These are phyloP conservation scores for Streptopelia turtur DNA, from an alignment of 2,797 vertebrate species.

Conservation along the genomic window DNA sequence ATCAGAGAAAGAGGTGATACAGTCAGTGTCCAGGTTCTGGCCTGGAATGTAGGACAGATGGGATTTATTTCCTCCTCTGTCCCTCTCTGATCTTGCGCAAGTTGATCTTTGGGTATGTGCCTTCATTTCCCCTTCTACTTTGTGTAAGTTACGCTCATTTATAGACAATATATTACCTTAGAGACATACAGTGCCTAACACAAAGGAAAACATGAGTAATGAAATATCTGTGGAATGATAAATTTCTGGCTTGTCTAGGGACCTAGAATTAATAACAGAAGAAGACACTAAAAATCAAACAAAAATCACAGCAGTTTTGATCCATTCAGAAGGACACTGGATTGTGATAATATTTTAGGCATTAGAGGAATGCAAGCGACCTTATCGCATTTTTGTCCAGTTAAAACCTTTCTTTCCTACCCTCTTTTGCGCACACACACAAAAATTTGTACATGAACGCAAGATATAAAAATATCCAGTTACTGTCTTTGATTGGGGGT, in stretches of 20 bases:
- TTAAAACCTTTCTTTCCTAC: neutral
- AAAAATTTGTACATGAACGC: neutral
- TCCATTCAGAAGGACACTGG: neutral
- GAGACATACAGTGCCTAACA: neutral
- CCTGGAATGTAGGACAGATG: neutral
- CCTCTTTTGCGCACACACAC: neutral
- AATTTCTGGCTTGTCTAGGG: neutral
- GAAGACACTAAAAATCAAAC: neutral
- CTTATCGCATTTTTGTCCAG: neutral
- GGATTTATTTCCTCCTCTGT: neutral
- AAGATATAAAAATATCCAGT: constrained; percentile 46
- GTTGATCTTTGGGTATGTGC: neutral
- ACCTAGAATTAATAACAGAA: neutral
- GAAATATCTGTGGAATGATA: neutral
- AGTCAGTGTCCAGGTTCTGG: neutral
- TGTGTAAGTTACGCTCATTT: neutral
- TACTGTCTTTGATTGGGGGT: constrained; percentile 41
- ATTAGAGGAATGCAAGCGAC: neutral
- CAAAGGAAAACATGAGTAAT: neutral
- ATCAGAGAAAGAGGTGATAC: neutral
- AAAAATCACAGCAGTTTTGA: neutral
- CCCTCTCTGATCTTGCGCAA: neutral
- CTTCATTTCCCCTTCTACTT: neutral
- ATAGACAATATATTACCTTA: neutral
- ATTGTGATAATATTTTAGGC: neutral